These are phyloP conservation scores for Tiphia femorata DNA, from an alignment of 2,888 invertebrate species.

Conservation along the genomic window DNA sequence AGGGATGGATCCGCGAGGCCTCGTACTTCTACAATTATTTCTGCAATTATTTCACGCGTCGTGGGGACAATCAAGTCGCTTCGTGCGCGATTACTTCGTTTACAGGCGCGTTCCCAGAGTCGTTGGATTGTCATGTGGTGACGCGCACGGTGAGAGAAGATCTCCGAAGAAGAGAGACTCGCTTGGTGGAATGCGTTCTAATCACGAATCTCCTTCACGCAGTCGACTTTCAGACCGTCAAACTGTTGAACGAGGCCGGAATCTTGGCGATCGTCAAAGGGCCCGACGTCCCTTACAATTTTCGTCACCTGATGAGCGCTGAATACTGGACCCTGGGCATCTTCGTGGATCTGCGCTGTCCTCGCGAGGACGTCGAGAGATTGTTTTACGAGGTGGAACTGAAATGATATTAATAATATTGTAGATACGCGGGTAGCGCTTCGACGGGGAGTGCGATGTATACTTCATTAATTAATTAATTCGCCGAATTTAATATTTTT, in stretches of 20 bases:
- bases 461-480: too few species aligned
- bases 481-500: too few species aligned
- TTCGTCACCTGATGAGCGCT: constrained; percentile 31
- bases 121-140: neutral
- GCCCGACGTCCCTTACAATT: constrained; percentile 19
- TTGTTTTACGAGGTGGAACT: too few species aligned
- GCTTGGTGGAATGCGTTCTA: too few species aligned
- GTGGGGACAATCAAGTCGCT: neutral
- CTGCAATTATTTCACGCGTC: neutral
- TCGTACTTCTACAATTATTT: neutral
- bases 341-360: constrained; percentile 50
- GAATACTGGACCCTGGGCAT: constrained; percentile 42
- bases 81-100: neutral
- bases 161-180: too few species aligned
- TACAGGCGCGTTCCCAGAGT: neutral
- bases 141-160: neutral
- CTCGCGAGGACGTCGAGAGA: too few species aligned
- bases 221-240: constrained; percentile 41
- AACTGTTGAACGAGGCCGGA: constrained; percentile 35
- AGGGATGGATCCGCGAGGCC: neutral
- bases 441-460: too few species aligned
- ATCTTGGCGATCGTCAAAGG: constrained; percentile 36
- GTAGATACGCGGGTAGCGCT: too few species aligned
- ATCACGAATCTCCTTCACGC: too few species aligned
- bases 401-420: too few species aligned